Evolutionary conservation across 2,888 invertebrate species (phyloP).

Genomic region (Capitulum mitella): DNA sequence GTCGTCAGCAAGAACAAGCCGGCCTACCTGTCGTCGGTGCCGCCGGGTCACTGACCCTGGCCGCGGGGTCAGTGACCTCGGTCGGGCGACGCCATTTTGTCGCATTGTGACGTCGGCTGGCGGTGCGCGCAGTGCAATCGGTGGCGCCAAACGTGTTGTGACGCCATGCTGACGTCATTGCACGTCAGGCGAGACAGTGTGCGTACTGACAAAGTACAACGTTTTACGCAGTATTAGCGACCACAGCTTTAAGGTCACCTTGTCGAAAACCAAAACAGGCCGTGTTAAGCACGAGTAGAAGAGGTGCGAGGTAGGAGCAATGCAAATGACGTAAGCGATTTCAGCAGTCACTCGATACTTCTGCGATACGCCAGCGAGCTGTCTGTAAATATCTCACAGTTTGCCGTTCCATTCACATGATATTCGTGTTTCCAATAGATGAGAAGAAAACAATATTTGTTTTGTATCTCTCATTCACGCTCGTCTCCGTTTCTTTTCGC

Average conservation of each 20-base stretch:
- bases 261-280: background rate
- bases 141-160: too few relatives aligned
- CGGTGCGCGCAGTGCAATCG: too few relatives aligned
- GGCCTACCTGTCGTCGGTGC: conserved; percentile 31
- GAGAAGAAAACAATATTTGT: background rate
- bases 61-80: background rate
- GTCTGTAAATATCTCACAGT: background rate
- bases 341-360: too few relatives aligned
- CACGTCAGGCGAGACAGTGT: too few relatives aligned
- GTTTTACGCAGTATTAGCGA: background rate
- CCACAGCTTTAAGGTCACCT: conserved; percentile 1
- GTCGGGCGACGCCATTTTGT: background rate
- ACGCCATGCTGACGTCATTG: too few relatives aligned
- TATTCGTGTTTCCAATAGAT: background rate
- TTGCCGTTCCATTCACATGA: background rate
- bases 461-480: too few relatives aligned
- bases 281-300: too few relatives aligned
- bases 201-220: conserved; percentile 6
- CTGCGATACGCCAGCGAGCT: background rate
- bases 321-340: too few relatives aligned
- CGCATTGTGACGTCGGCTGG: too few relatives aligned
- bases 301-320: too few relatives aligned
- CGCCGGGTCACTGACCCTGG: background rate
- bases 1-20: conserved; percentile 83
- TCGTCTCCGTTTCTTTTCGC: too few relatives aligned